Base-by-base conservation (phyloP, 2,113 vertebrate genomes). In the Misgurnus anguillicaudatus region DNA sequence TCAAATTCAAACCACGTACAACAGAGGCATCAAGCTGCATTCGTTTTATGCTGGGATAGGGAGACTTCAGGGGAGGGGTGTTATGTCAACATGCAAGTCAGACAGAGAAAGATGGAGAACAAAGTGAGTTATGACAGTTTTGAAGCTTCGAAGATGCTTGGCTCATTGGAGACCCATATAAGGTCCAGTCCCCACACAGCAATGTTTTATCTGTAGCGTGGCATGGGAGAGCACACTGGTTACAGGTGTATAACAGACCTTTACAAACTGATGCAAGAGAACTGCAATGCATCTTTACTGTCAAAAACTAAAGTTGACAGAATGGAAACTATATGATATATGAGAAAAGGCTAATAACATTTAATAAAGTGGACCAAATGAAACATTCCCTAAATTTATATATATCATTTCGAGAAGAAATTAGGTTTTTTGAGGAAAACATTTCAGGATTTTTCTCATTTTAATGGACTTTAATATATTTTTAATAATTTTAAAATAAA, bases 241-340 rank as follows among this genome's bases (percentile, higher is more conserved):
- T 38, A n/a, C 51, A 71, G 68, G 63, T 78, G 14, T 68, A 16
- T 21, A 16, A 58, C 36, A 58, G 36, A 9, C 48, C 48, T 16
- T 7, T 9, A 3, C 7, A 19, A 45, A 63, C 68, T 82, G 75
- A 82, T 38, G 80, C 76, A 82, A 82, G 48, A 67, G 55, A 14
- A 36, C 41, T 21, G 80, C 80, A 82, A 82, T 64, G 38, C 60
- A 39, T 64, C 51, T 9, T 48, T 14, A 51, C 60, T 57, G 31
- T 66, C 51, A 48, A 41, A 67, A 8, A n/a, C 42, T 55, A 70
- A 53, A 72, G 55, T 31, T 19, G 19, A 42, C 70, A 73, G 70
- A 73, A 24, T 57, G 53, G 17, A 57, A 57, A 5, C 17, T 57
- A 57, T 57, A 19, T 57, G 17, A 57, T 57, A 7, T 57, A 19